Evolutionary conservation across 2,797 vertebrate species (phyloP), one percentile per base, ranked within the genome.

Genomic region (Argentina silus): DNA sequence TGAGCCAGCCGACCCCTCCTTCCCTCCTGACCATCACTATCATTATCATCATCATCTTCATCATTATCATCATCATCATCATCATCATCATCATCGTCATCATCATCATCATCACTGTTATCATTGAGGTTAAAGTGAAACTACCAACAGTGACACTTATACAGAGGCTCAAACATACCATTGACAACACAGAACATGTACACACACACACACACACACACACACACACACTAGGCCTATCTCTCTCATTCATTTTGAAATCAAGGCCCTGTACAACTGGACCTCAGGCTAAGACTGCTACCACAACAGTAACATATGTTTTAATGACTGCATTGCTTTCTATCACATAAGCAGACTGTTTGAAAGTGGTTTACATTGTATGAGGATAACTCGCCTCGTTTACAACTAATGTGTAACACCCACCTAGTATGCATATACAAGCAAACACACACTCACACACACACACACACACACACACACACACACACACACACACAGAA

Each of bases 1-100:
- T 97, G 94, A 96, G 94, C 64, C 19, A 96, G 94, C 51, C 1
- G 1, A 50, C 21, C 14, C n/a, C n/a, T n/a, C n/a, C n/a, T n/a
- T n/a, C n/a, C n/a, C n/a, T n/a, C n/a, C 12, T 53, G 11, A 8
- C 48, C 17, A 8, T 47, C 5, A 8, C 65, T 19, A 6, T 61
- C 45, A 7, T 42, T 2, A 0, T 63, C 14, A 8, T 3, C 42
- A 43, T 67, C 17, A 27, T 67, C 65, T 12, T 66, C 64, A 66
- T 17, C 42, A 64, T 45, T 8, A 45, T 67, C 23, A 65, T 48
- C 15, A 65, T 62, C 27, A 62, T 17, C 36, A 42, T 62, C 12
- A 21, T 59, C 17, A 23, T 19, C 56, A 59, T 17, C n/a, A n/a
- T n/a, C 27, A 12, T 42, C 23, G 23, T 27, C 12, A 1, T n/a